Percentiles rank a stretch among this genome's conserved stretches.
These are phyloP conservation scores for Eulemur mongoz DNA, from an alignment of 2,797 vertebrate genomes.

Conservation along the genomic window DNA sequence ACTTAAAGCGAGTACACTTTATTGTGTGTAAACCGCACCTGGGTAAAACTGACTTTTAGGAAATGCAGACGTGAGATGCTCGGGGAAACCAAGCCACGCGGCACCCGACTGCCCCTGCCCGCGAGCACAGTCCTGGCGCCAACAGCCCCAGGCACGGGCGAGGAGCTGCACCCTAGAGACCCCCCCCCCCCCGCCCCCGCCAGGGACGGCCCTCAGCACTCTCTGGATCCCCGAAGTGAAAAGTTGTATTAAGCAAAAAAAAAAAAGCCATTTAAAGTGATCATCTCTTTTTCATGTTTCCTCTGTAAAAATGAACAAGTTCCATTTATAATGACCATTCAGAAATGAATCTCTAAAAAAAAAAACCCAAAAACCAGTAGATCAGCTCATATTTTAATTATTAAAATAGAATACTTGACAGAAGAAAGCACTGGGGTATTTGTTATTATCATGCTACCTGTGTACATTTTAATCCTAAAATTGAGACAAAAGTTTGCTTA, in stretches of 20 bases:
- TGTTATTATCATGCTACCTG: neutral
- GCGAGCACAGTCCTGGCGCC: neutral
- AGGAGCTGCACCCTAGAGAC: neutral
- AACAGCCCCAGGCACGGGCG: fast-evolving
- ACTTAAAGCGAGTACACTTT: neutral
- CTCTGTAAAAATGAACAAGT: neutral
- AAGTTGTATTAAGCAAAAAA: neutral
- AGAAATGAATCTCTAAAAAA: neutral
- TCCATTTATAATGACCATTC: neutral
- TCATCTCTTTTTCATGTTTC: neutral
- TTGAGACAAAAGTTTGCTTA: neutral
- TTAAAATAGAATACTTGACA: neutral
- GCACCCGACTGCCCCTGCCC: too few species aligned
- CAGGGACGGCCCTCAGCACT: too few species aligned
- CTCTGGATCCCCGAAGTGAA: too few species aligned
- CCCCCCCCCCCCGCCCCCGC: too few species aligned
- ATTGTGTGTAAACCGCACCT: neutral
- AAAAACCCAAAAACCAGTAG: neutral
- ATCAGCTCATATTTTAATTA: neutral
- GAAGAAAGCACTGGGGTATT: too few species aligned
- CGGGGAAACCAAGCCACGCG: neutral
- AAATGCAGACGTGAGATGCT: neutral
- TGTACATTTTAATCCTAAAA: neutral
- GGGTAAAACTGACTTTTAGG: neutral
- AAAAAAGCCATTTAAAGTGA: neutral